Conservation (phyloP, 2,113 vertebrate genomes). For the Crotalus viridis region DNA sequence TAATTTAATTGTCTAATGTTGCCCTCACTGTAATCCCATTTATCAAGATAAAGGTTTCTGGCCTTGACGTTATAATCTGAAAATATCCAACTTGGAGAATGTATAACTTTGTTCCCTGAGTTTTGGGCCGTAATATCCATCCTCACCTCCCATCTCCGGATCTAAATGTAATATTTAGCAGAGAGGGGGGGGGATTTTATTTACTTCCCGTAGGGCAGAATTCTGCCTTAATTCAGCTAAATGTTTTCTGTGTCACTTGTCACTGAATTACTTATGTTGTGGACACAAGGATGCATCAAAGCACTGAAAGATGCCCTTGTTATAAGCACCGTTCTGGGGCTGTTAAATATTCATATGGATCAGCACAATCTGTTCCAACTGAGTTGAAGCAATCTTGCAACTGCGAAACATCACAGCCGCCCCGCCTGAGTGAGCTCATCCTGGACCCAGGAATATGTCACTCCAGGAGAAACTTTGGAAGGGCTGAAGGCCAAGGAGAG, state of each 20-base stretch:
- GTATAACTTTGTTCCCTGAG: slow-evolving; percentile 1
- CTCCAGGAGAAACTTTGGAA: neutral
- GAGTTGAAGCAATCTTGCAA: slow-evolving; percentile 49
- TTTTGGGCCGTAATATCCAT: slow-evolving; percentile 30
- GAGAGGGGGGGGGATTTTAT: slow-evolving; percentile 47
- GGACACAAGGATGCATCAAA: slow-evolving; percentile 47
- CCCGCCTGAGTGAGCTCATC: slow-evolving; percentile 20
- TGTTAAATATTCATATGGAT: slow-evolving; percentile 62
- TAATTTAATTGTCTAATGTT: neutral
- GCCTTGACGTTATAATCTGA: neutral
- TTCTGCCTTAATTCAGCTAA: slow-evolving; percentile 59
- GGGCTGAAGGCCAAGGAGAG: slow-evolving; percentile 19
- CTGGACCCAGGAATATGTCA: slow-evolving; percentile 44
- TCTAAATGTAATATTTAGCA: slow-evolving; percentile 56
- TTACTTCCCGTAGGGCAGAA: slow-evolving; percentile 36
- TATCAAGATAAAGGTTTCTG: neutral
- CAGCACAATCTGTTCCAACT: slow-evolving; percentile 52
- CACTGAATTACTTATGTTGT: slow-evolving; percentile 51
- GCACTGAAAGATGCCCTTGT: slow-evolving; percentile 48
- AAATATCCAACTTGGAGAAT: neutral
- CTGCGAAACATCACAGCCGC: slow-evolving; percentile 41
- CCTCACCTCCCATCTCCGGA: neutral
- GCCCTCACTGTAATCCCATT: neutral
- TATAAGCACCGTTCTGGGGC: slow-evolving; percentile 37
- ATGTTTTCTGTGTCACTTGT: slow-evolving; percentile 52